phyloP scores from a whole-genome alignment of 2,113 vertebrate species.

The Spermophilus dauricus region DNA sequence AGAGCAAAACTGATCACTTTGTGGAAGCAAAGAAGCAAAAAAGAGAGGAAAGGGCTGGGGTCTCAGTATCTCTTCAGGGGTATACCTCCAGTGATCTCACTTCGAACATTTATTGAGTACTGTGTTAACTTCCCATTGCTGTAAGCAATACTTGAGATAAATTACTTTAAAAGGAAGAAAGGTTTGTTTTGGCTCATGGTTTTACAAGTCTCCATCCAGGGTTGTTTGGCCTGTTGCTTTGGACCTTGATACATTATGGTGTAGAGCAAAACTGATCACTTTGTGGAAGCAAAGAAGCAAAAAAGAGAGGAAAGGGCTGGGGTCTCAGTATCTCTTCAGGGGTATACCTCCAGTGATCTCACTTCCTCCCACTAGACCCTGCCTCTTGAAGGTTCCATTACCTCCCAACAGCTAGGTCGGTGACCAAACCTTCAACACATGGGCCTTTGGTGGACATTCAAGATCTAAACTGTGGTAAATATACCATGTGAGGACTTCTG shows the following conservation, averaged over 20 bases:
- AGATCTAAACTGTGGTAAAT: neutral
- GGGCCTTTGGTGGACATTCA: neutral
- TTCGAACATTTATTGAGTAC: neutral
- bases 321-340: neutral
- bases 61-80: neutral
- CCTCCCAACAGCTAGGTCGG: neutral
- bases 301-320: neutral
- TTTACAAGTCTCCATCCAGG: neutral
- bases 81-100: neutral
- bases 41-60: neutral
- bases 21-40: neutral
- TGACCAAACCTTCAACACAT: neutral
- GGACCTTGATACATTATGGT: neutral
- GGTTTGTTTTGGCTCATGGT: neutral
- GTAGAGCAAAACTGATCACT: neutral
- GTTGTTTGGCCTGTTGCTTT: neutral
- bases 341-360: neutral
- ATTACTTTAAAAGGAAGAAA: neutral
- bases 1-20: neutral
- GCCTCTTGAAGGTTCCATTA: neutral
- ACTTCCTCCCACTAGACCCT: neutral
- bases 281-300: neutral
- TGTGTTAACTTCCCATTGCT: neutral
- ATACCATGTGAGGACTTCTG: neutral
- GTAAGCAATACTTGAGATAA: neutral